Percentiles rank a stretch among this genome's conserved stretches.
Evolutionary conservation across 2,888 invertebrate species (phyloP).

Genomic region (Erpobdella octoculata): DNA sequence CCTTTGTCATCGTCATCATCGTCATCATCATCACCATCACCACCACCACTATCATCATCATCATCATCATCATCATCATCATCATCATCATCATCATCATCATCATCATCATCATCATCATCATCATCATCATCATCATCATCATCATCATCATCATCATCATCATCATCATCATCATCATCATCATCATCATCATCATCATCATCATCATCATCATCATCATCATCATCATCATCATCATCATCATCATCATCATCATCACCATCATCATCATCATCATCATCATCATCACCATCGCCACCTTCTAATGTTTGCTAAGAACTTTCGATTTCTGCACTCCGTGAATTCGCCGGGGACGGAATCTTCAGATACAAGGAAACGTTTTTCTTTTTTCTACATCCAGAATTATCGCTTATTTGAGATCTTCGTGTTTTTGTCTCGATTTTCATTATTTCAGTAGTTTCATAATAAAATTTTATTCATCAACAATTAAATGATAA

Average conservation of each 20-base stretch:
- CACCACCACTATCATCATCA: not conserved
- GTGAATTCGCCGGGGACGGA: too few species aligned
- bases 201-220: slow-evolving; percentile 21
- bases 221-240: slow-evolving; percentile 18
- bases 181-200: slow-evolving; percentile 8
- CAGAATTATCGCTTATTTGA: too few species aligned
- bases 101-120: not conserved
- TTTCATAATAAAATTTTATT: too few species aligned
- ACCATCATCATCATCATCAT: slow-evolving; percentile 19
- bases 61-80: slow-evolving; percentile 5
- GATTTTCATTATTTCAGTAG: too few species aligned
- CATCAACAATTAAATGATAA: too few species aligned
- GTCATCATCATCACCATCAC: not conserved
- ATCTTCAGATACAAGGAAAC: too few species aligned
- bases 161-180: slow-evolving; percentile 11
- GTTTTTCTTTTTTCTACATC: too few species aligned
- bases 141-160: slow-evolving; percentile 13
- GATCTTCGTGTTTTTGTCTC: too few species aligned
- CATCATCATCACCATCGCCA: slow-evolving; percentile 19
- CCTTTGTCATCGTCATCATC: not conserved
- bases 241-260: slow-evolving; percentile 20
- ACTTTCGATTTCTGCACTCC: too few species aligned
- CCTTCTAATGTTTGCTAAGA: too few species aligned
- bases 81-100: slow-evolving; percentile 7
- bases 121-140: slow-evolving; percentile 6